A percentile compares a stretch with the other conserved stretches of the same genome.
These are phyloP conservation scores for Cyrtonyx montezumae DNA, from an alignment of 2,113 vertebrate genomes.

Conservation along the genomic window DNA sequence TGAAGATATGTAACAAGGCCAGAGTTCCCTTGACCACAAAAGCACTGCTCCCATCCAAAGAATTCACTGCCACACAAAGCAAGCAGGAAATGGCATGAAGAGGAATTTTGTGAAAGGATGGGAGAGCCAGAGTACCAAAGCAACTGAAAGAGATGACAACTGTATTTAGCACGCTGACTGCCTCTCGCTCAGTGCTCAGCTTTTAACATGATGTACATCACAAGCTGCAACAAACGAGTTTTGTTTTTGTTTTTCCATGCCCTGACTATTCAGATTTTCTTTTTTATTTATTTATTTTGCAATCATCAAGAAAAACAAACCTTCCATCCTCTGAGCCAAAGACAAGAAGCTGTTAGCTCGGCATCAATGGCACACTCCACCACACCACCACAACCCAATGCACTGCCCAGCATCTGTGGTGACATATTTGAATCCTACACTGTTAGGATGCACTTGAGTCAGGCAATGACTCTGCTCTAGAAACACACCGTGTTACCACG, in stretches of 20 bases:
- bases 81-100: background rate
- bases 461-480: conserved; percentile 15
- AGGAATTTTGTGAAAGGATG: background rate
- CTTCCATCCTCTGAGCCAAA: background rate
- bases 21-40: background rate
- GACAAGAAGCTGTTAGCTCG: background rate
- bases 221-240: background rate
- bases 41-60: background rate
- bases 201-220: background rate
- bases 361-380: background rate
- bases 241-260: background rate
- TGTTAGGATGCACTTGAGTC: background rate
- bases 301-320: background rate
- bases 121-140: background rate
- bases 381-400: background rate
- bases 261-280: background rate
- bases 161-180: background rate
- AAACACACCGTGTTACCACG: background rate
- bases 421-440: background rate
- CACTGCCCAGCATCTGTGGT: background rate
- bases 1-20: background rate
- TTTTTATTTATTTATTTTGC: background rate
- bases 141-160: background rate
- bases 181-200: background rate
- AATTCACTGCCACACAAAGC: background rate